Evolutionary conservation across 1,140 invertebrate species (phyloP), one percentile per base, ranked within the genome.

Genomic region (Armadillidium nasatum): DNA sequence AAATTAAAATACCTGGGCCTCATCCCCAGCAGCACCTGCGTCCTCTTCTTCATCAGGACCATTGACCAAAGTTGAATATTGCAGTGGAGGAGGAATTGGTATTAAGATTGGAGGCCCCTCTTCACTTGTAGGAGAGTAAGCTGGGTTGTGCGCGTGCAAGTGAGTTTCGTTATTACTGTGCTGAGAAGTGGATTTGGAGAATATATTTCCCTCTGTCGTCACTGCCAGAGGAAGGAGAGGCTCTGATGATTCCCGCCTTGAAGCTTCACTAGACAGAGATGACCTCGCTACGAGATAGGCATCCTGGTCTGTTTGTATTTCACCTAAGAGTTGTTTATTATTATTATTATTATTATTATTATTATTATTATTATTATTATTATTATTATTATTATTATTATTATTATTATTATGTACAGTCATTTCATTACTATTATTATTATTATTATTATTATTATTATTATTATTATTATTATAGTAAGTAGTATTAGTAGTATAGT

Each of bases 1-100:
- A 50, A 50, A 15, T 50, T 50, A 9, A 50, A 9, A 10, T 15
- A 50, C 46, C 46, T 50, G 46, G 15, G 46, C 15, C 15, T 50
- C 46, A 9, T 50, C 46, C 9, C 9, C 46, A 9, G 15, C 46
- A 50, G 46, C 15, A 15, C 46, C 46, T 15, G 46, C 46, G 15
- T 50, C 77, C 23, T 78, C 77, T 23, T 78, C 77, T 33, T 78
- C 77, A n/a, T 78, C 77, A 44, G 77, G 77, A 33, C 77, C n/a
- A 11, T 44, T 70, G 33, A 74, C 77, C 15, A 78, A 66, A 66
- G 77, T 78, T 15, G 77, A 78, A 46, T 78, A 78, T 19, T 78
- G 77, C 19, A 78, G 71, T 10, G 77, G 77, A 0, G 72, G 67
- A 0, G 46, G 74, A 50, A 50, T 50, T 50, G 46, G 46, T 9